Conservation (phyloP, 2,797 vertebrate species). For the Ctenopoma multispine region DNA sequence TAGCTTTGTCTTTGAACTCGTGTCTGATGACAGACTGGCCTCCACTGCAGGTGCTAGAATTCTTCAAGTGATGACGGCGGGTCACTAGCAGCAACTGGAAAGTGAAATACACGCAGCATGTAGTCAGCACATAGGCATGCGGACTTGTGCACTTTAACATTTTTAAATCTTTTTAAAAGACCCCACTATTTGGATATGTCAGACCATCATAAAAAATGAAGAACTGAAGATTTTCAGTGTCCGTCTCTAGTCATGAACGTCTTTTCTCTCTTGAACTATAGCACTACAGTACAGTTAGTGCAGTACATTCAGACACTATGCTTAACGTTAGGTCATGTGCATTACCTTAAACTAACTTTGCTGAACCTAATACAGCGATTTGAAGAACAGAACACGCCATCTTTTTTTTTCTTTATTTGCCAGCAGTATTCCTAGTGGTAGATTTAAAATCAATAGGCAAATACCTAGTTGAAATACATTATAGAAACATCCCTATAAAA, state of each 20-base stretch:
- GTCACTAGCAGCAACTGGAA: conserved; percentile 51
- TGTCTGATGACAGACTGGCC: conserved; percentile 62
- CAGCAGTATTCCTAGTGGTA: no score
- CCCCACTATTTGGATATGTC: background rate
- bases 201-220: background rate
- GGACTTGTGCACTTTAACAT: background rate
- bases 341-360: conserved; percentile 11
- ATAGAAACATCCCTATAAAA: background rate
- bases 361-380: background rate
- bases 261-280: background rate
- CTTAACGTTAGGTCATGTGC: background rate
- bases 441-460: background rate
- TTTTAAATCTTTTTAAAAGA: no score
- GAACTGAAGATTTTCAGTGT: background rate
- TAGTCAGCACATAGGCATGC: conserved; percentile 13
- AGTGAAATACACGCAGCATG: conserved; percentile 42
- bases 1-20: conserved; percentile 73
- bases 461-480: background rate
- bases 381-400: background rate
- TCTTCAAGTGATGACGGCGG: conserved; percentile 48
- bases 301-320: background rate
- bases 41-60: conserved; percentile 36
- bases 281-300: background rate
- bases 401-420: background rate
- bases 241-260: background rate